These are phyloP conservation scores for Geophilus truncorum DNA, from an alignment of 2,888 invertebrate genomes.

Conservation along the genomic window DNA sequence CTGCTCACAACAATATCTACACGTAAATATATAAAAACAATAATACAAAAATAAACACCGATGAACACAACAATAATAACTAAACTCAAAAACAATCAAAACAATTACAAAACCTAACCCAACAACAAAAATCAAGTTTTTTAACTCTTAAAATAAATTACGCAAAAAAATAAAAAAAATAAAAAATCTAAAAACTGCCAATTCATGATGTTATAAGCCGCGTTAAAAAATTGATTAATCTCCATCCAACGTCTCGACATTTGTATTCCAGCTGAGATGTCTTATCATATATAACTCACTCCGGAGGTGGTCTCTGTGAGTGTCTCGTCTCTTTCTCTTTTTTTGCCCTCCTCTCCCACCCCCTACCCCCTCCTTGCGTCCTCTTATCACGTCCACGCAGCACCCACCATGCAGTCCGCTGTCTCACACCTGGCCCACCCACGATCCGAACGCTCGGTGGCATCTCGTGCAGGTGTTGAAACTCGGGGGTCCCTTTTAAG, in stretches of 20 bases:
- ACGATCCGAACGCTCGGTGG: not conserved
- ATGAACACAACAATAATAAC: no score
- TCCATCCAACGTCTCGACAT: no score
- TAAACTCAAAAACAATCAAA: no score
- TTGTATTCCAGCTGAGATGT: slow-evolving; percentile 3
- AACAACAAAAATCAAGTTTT: no score
- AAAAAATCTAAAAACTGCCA: no score
- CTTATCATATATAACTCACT: slow-evolving; percentile 4
- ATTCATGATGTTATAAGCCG: no score
- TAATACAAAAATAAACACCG: no score
- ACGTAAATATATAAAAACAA: no score
- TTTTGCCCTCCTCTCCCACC: not conserved
- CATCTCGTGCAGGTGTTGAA: slow-evolving; percentile 10
- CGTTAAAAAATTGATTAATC: not conserved
- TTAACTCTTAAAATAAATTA: no score
- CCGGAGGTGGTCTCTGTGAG: not conserved
- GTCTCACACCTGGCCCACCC: slow-evolving; percentile 10
- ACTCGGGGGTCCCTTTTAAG: not conserved
- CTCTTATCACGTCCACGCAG: slow-evolving; percentile 10
- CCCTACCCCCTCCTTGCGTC: not conserved
- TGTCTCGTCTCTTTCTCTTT: not conserved
- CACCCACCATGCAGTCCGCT: not conserved
- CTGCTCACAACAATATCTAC: no score
- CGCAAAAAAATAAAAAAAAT: no score
- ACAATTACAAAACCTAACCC: no score